Evolutionary conservation across 2,888 invertebrate species (phyloP).

Genomic region (Sturmia bella): DNA sequence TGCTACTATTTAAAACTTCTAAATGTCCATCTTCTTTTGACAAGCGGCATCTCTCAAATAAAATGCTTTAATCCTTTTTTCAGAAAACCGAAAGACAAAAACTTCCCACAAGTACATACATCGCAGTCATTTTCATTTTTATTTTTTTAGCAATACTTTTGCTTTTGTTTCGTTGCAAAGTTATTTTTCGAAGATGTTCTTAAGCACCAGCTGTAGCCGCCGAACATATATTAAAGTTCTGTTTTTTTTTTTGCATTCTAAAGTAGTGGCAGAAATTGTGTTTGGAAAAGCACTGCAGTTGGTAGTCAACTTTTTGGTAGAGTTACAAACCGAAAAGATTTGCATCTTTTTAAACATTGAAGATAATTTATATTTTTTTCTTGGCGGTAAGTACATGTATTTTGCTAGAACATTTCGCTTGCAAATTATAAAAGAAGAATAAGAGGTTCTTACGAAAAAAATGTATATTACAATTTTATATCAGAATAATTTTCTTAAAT

Average conservation of each 20-base stretch:
- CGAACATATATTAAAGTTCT: constrained; percentile 8
- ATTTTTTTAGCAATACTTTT: constrained; percentile 58
- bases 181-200: not conserved
- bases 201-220: constrained; percentile 2
- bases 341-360: constrained; percentile 63
- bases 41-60: constrained; percentile 69
- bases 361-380: constrained; percentile 65
- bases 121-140: constrained; percentile 2
- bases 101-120: constrained; percentile 66
- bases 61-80: constrained; percentile 65
- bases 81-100: constrained; percentile 45
- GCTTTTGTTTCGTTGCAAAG: constrained; percentile 58
- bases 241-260: not conserved
- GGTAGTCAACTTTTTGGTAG: constrained; percentile 54
- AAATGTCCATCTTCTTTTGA: constrained; percentile 70
- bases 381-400: constrained; percentile 18
- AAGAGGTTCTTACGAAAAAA: no score
- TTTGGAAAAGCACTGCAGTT: constrained; percentile 49
- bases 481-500: no score
- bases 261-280: constrained; percentile 12
- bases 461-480: no score
- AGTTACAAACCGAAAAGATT: constrained; percentile 60
- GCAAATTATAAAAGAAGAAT: not conserved
- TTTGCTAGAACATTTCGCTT: not conserved
- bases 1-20: constrained; percentile 67